These are phyloP conservation scores for Podarcis lilfordi DNA, from an alignment of 2,797 vertebrate species.

Conservation along the genomic window DNA sequence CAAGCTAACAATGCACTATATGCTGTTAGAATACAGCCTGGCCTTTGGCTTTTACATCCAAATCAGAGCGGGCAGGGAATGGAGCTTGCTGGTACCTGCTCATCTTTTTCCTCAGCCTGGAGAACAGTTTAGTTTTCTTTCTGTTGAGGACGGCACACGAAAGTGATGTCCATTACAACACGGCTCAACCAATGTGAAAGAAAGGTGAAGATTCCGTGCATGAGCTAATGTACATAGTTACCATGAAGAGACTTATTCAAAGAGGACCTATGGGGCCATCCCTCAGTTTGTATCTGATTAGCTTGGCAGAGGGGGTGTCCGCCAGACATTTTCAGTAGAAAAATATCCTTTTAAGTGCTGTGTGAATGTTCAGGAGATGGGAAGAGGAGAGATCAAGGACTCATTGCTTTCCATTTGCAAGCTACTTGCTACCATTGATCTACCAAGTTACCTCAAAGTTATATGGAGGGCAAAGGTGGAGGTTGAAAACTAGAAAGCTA, in stretches of 20 bases:
- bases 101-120: conserved; percentile 83
- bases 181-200: conserved; percentile 56
- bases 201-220: conserved; percentile 54
- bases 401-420: neutral
- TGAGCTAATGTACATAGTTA: neutral
- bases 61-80: conserved; percentile 41
- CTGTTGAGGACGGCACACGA: conserved; percentile 76
- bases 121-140: conserved; percentile 87
- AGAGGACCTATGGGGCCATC: neutral
- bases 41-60: conserved; percentile 47
- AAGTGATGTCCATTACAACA: conserved; percentile 70
- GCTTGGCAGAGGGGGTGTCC: neutral
- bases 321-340: neutral
- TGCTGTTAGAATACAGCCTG: conserved; percentile 68
- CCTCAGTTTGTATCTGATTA: neutral
- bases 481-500: neutral
- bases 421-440: neutral
- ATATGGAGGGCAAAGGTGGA: neutral
- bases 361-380: neutral
- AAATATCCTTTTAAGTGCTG: neutral
- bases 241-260: neutral
- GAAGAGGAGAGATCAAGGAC: neutral
- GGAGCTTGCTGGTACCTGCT: conserved; percentile 80
- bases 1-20: conserved; percentile 67
- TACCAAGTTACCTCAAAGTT: neutral